These are phyloP conservation scores for Ecdyonurus torrentis DNA, from an alignment of 2,888 invertebrate species.

Conservation along the genomic window DNA sequence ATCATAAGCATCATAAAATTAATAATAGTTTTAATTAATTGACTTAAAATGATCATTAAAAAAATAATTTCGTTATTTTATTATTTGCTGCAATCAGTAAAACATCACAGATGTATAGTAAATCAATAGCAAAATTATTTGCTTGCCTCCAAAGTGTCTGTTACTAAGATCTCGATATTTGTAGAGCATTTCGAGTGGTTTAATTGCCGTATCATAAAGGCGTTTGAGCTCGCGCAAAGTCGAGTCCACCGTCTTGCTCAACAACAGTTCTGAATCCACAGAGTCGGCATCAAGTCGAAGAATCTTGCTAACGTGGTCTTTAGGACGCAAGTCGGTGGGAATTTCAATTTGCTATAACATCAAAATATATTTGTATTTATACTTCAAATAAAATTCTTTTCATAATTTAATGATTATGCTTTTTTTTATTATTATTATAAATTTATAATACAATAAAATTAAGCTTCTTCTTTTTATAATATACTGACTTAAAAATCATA, in stretches of 20 bases:
- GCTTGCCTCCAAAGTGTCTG: constrained; percentile 62
- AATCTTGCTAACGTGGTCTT: constrained; percentile 64
- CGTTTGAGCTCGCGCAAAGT: constrained; percentile 71
- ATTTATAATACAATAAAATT: too few relatives aligned
- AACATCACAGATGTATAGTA: too few relatives aligned
- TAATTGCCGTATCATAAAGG: constrained; percentile 70
- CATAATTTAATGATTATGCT: too few relatives aligned
- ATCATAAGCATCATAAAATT: background rate
- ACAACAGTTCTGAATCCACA: constrained; percentile 47
- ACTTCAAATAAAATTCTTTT: too few relatives aligned
- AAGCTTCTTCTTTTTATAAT: too few relatives aligned
- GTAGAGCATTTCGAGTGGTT: constrained; percentile 77
- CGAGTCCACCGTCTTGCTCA: constrained; percentile 56
- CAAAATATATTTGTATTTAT: constrained; percentile 1
- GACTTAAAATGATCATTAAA: too few relatives aligned
- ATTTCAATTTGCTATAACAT: constrained; percentile 48
- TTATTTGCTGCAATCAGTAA: too few relatives aligned
- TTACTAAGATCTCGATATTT: constrained; percentile 86
- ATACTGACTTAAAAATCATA: too few relatives aligned
- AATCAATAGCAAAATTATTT: too few relatives aligned
- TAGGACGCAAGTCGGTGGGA: constrained; percentile 57
- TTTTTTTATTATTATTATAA: too few relatives aligned
- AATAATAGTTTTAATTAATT: background rate
- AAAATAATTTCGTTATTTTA: too few relatives aligned
- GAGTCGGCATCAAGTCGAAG: constrained; percentile 56